Conservation (phyloP, 2,797 vertebrate genomes). For the Anguilla pacifica region DNA sequence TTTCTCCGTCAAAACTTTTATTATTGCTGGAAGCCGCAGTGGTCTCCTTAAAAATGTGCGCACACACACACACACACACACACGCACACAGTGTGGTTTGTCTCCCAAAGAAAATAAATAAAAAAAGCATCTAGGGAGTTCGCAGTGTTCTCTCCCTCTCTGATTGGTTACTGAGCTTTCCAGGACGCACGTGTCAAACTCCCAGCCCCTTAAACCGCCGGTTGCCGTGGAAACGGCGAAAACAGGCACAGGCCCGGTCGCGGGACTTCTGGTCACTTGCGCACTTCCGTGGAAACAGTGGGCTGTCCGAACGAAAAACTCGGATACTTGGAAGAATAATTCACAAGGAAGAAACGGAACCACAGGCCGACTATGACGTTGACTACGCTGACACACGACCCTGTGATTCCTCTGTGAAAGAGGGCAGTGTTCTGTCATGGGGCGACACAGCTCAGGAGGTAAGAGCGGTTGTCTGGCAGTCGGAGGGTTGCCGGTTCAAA, state of each 20-base stretch:
- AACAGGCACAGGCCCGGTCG: background rate
- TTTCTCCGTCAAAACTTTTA: background rate
- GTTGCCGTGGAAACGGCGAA: slow-evolving; percentile 26
- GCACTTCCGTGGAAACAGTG: background rate
- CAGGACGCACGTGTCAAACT: background rate
- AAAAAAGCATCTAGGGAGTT: background rate
- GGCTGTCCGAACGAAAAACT: background rate
- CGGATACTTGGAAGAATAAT: background rate
- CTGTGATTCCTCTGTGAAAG: background rate
- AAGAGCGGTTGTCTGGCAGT: too few relatives aligned
- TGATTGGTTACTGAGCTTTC: background rate
- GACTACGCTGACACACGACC: background rate
- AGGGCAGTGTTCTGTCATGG: background rate
- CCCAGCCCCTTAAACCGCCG: background rate
- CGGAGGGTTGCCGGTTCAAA: too few relatives aligned
- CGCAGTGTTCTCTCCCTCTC: background rate
- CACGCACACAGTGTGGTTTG: background rate
- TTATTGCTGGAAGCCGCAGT: background rate
- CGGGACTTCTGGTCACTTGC: background rate
- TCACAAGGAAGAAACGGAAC: background rate
- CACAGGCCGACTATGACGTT: too few relatives aligned
- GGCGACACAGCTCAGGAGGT: too few relatives aligned
- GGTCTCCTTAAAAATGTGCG: background rate
- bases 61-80: background rate
- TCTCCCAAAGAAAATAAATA: background rate